Evolutionary conservation across 2,113 vertebrate genomes (phyloP), one percentile per base, ranked within the genome.

Genomic region (Poeciliopsis occidentalis): DNA sequence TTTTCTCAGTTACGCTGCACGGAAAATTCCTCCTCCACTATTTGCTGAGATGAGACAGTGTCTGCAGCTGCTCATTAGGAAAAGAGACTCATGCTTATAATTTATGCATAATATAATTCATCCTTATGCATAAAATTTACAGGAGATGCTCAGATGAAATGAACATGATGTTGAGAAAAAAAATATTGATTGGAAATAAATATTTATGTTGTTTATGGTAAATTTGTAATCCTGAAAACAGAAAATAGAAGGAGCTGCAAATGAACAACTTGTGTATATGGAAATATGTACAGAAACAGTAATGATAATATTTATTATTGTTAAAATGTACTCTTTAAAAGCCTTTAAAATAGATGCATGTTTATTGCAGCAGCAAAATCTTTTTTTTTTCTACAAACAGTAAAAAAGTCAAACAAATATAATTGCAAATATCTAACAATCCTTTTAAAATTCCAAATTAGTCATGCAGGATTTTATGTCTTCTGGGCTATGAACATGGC

Each of bases 11-110:
- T 2, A 6, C 44, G 32, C 78, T 70, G 66, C 10, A 57, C 29
- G 75, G 39, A 44, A 66, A 79, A 79, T 80, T 73, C 81, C 70
- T 85, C 78, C 77, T 70, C 73, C 34, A 24, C 79, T 64, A 10
- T 86, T 83, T 79, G 60, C 78, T 64, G 64, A 71, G 39, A 78
- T 67, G 68, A 84, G 29, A 73, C 27, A 26, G 31, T 24, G 27
- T 75, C 29, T 76, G 30, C 29, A 27, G 73, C 60, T 63, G 41
- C 54, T 75, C 19, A 26, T 31, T 13, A 70, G 8, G 60, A 47
- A 44, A 69, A 24, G 0, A 11, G 11, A 67, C 27, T 7, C 63
- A 34, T 82, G 11, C 51, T 34, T 64, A 69, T 39, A 19, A 65
- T 37, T 65, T 27, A 67, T 41, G 34, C 34, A 66, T 66, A 39